A percentile compares a stretch with the other conserved stretches of the same genome.
Conservation (phyloP, 2,797 vertebrate genomes). For the Acropternis orthonyx region DNA sequence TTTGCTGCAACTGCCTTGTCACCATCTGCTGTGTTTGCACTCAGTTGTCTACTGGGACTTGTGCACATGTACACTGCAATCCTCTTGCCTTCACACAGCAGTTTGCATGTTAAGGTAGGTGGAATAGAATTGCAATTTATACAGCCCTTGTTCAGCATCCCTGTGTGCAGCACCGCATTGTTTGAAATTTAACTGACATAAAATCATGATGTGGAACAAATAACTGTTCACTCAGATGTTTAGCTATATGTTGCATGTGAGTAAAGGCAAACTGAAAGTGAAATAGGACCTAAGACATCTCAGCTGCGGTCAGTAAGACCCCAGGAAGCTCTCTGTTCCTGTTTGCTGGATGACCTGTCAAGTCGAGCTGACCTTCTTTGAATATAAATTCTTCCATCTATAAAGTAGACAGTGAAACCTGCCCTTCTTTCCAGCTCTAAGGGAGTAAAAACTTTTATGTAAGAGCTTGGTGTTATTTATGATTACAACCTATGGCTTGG, state of each 20-base stretch:
- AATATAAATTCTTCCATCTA: neutral
- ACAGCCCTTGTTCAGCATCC: neutral
- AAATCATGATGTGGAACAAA: neutral
- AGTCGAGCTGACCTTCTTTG: neutral
- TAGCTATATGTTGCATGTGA: neutral
- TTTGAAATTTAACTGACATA: neutral
- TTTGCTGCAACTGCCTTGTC: neutral
- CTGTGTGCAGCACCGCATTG: neutral
- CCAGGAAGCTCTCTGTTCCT: neutral
- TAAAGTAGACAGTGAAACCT: neutral
- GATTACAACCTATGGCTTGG: neutral
- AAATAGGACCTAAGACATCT: neutral
- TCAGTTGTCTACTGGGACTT: neutral
- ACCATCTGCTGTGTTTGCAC: constrained; percentile 35
- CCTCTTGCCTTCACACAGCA: neutral
- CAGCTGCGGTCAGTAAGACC: neutral
- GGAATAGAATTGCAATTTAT: neutral
- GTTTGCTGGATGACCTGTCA: neutral
- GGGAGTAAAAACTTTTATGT: neutral
- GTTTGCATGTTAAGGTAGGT: neutral
- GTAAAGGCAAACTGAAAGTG: neutral
- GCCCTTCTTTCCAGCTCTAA: neutral
- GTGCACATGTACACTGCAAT: neutral
- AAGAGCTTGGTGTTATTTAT: neutral
- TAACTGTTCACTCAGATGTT: neutral